Evolutionary conservation across 37 sponge, comb jelly and placozoan species (phyloP).

Genomic region (Haliclona indistincta): DNA sequence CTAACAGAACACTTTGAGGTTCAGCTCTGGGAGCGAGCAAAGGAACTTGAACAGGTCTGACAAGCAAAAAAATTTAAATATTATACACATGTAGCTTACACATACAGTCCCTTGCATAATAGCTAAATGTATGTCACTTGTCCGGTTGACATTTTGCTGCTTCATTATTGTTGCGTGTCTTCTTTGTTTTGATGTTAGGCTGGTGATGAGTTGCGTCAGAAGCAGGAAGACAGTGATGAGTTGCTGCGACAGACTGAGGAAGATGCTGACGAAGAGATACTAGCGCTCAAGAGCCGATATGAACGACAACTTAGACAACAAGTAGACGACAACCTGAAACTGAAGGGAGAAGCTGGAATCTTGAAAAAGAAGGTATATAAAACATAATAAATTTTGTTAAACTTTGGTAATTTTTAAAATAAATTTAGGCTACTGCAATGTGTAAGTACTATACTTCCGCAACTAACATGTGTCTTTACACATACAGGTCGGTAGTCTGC

Average conservation of each 20-base stretch:
- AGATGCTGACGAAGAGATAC: slow-evolving; percentile 92
- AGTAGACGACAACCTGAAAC: slow-evolving; percentile 79
- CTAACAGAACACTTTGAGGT: slow-evolving; percentile 87
- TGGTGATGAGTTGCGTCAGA: slow-evolving; percentile 81
- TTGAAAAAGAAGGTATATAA: slow-evolving; percentile 68
- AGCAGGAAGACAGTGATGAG: slow-evolving; percentile 81
- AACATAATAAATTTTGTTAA: neutral
- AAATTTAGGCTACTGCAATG: no score
- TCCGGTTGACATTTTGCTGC: no score
- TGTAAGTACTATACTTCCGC: no score
- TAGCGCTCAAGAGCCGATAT: slow-evolving; percentile 88
- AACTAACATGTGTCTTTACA: no score
- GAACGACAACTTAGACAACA: slow-evolving; percentile 88
- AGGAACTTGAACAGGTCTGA: slow-evolving; percentile 70
- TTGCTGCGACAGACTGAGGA: slow-evolving; percentile 93
- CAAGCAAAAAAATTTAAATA: neutral
- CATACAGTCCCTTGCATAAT: neutral
- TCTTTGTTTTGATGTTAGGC: slow-evolving; percentile 29
- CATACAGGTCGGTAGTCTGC: slow-evolving; percentile 80
- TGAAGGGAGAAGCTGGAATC: slow-evolving; percentile 84
- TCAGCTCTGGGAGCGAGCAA: slow-evolving; percentile 74
- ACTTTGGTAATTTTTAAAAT: no score
- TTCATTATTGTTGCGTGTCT: neutral
- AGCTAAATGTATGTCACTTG: no score
- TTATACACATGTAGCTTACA: neutral